These are phyloP conservation scores for Sebastes melanostomus DNA, from an alignment of 2,797 vertebrate species.

Conservation along the genomic window DNA sequence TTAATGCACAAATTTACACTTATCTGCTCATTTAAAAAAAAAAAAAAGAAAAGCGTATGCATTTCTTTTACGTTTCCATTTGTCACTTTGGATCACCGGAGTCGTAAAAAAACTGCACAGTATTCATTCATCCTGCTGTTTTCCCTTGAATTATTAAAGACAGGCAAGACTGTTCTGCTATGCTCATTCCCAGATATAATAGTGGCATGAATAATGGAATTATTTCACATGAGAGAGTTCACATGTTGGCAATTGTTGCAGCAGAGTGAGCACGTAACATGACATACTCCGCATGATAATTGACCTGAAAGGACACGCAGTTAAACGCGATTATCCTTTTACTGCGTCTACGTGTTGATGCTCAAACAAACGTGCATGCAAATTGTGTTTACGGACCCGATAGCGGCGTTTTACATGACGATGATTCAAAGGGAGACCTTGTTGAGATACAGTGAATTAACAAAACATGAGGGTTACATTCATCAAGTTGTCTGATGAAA, in stretches of 20 bases:
- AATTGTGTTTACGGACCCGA: neutral
- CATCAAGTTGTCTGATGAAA: neutral
- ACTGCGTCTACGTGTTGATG: neutral
- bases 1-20: slow-evolving; percentile 12
- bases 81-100: slow-evolving; percentile 41
- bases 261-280: slow-evolving; percentile 10
- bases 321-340: neutral
- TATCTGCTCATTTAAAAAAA: slow-evolving; percentile 4
- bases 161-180: neutral
- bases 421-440: neutral
- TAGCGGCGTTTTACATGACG: neutral
- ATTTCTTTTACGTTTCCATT: slow-evolving; percentile 20
- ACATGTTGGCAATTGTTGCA: slow-evolving; percentile 38
- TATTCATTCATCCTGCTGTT: slow-evolving; percentile 25
- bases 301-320: slow-evolving; percentile 33
- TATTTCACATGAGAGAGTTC: slow-evolving; percentile 60
- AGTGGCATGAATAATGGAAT: slow-evolving; percentile 62
- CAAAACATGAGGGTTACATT: neutral
- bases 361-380: neutral
- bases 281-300: slow-evolving; percentile 36
- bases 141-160: slow-evolving; percentile 45
- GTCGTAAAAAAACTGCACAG: neutral
- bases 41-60: neutral
- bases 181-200: slow-evolving; percentile 42
- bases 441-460: neutral